These are phyloP conservation scores for Cyprinodon brontotheroides DNA, from an alignment of 2,113 vertebrate genomes.

Conservation along the genomic window DNA sequence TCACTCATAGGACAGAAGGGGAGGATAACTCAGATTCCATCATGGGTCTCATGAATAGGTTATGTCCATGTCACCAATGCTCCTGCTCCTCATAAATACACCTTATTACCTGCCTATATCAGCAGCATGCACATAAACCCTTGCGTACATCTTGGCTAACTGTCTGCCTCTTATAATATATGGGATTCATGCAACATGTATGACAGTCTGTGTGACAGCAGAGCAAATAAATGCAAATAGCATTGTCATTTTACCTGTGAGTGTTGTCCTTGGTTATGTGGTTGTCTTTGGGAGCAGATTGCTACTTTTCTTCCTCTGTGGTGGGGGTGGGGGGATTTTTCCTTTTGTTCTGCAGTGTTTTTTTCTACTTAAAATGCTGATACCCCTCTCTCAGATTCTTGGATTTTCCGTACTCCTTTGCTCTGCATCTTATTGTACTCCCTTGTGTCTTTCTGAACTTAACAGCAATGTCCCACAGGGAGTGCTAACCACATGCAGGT, in stretches of 20 bases:
- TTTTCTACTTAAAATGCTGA: constrained; percentile 3
- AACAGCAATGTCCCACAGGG: constrained; percentile 40
- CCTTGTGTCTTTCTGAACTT: constrained; percentile 20
- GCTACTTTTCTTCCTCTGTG: constrained; percentile 5
- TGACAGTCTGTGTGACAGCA: constrained; percentile 15
- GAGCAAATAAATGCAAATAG: constrained; percentile 44
- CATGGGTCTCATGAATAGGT: constrained; percentile 68
- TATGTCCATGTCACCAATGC: constrained; percentile 65
- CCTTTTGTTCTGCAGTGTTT: not conserved
- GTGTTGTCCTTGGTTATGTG: constrained; percentile 22
- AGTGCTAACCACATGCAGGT: constrained; percentile 19
- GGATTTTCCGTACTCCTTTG: constrained; percentile 16
- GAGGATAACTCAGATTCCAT: constrained; percentile 66
- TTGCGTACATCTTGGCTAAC: constrained; percentile 31
- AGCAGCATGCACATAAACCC: not conserved
- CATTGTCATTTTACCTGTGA: constrained; percentile 25
- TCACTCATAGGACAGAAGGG: constrained; percentile 59
- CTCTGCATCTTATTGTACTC: constrained; percentile 1
- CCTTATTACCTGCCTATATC: constrained; percentile 55
- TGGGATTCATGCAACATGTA: constrained; percentile 15
- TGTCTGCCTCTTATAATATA: constrained; percentile 42
- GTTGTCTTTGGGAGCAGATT: constrained; percentile 35
- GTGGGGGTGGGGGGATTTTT: too few relatives aligned
- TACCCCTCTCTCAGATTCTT: constrained; percentile 1
- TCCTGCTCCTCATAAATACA: constrained; percentile 64